phyloP scores from a whole-genome alignment of 2,113 vertebrate genomes.

The Dermatemys mawii region DNA sequence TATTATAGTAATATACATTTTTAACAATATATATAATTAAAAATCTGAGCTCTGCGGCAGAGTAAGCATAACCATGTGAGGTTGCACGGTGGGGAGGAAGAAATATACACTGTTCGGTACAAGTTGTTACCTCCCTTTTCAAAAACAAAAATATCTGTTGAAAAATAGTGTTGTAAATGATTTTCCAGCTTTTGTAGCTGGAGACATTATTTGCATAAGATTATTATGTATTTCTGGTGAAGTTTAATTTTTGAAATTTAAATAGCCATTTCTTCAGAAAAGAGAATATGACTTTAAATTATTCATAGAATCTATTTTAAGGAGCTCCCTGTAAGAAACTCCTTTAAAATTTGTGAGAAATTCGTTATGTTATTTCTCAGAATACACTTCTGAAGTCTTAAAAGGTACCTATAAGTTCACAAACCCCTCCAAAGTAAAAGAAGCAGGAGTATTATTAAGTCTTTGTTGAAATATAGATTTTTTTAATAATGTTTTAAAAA shows the following conservation, averaged over 20 bases:
- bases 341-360: slow-evolving; percentile 52
- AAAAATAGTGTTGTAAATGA: slow-evolving; percentile 1
- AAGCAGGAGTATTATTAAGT: neutral
- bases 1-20: neutral
- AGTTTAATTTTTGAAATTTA: slow-evolving; percentile 30
- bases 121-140: neutral
- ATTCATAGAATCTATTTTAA: slow-evolving; percentile 57
- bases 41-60: neutral
- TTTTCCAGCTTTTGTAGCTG: slow-evolving; percentile 45
- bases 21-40: neutral
- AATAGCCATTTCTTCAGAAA: slow-evolving; percentile 17
- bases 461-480: slow-evolving; percentile 36
- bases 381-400: slow-evolving; percentile 10
- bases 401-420: slow-evolving; percentile 14
- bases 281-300: slow-evolving; percentile 28
- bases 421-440: neutral
- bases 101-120: neutral
- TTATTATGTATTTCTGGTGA: slow-evolving; percentile 41
- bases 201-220: slow-evolving; percentile 13
- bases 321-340: slow-evolving; percentile 31
- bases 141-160: neutral
- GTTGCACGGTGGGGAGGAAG: neutral
- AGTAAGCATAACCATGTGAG: neutral
- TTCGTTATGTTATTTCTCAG: slow-evolving; percentile 3
- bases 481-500: neutral